Evolutionary conservation across 2,797 vertebrate genomes (phyloP).

Genomic region (Pogonophryne albipinna): DNA sequence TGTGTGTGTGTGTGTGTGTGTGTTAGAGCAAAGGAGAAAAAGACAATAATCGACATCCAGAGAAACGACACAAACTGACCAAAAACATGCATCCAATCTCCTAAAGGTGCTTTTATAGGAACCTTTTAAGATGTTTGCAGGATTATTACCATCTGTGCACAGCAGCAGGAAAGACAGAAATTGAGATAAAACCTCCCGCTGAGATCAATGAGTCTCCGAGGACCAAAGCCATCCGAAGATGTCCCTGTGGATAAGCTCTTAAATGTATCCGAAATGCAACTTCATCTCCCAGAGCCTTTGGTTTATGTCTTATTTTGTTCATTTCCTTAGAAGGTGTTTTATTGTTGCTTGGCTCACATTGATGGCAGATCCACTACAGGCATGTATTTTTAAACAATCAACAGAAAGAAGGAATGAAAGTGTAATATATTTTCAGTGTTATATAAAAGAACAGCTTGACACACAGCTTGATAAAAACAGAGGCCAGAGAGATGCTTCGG

Average conservation of each 20-base stretch:
- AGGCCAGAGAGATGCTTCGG: slow-evolving; percentile 53
- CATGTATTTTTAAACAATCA: neutral
- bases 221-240: slow-evolving; percentile 66
- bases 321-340: slow-evolving; percentile 29
- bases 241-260: slow-evolving; percentile 61
- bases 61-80: slow-evolving; percentile 15
- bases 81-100: slow-evolving; percentile 9
- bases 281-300: slow-evolving; percentile 32
- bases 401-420: neutral
- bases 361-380: neutral
- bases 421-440: slow-evolving; percentile 35
- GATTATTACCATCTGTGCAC: slow-evolving; percentile 61
- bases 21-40: slow-evolving; percentile 2
- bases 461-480: slow-evolving; percentile 61
- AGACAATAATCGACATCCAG: neutral
- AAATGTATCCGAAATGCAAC: slow-evolving; percentile 56
- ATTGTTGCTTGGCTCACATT: slow-evolving; percentile 10
- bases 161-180: slow-evolving; percentile 65
- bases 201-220: slow-evolving; percentile 72
- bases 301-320: slow-evolving; percentile 43
- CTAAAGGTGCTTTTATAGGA: slow-evolving; percentile 34
- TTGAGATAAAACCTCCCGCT: slow-evolving; percentile 68
- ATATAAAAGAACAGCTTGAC: slow-evolving; percentile 69
- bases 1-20: slow-evolving; percentile 14
- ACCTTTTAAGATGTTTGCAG: slow-evolving; percentile 40